Base-by-base conservation (phyloP, 2,888 invertebrate species). In the Leucozona laternaria region DNA sequence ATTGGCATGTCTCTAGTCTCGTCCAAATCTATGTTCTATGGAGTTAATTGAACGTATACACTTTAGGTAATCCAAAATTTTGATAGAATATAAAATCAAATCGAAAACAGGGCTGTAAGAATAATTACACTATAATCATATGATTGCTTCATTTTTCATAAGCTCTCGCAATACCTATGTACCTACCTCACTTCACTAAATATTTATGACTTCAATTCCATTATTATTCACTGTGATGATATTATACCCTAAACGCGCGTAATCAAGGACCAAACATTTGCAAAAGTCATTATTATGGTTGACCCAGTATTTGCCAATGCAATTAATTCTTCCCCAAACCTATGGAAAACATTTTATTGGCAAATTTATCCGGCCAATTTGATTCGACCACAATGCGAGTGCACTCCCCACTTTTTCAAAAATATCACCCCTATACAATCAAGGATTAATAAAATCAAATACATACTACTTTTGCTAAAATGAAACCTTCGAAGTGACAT, bases 361-460 rank as follows among this genome's bases (percentile, higher is more conserved):
- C 66, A 58, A 80, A 85, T 85, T 85, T 85, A 80, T 80, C 48
- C 60, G 68, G 80, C 72, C 76, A 77, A 80, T 85, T 85, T 77
- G 72, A 80, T 62, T 68, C 15, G 31, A 64, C 75, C 70, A 34
- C 70, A 43, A 25, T 43, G 11, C 11, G 6, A 60, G 31, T 1
- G 31, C 55, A 8, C 4, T 10, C 43, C 13, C 43, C 15, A n/a
- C 40, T 37, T 37, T 37, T 53, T 22, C n/a, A n/a, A 68, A 15
- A 15, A 34, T 25, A 31, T 64, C 40, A 64, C n/a, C 50, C 37
- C 83, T 48, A n/a, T n/a, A 58, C 75, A 75, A 73, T 79, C 64
- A 58, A 57, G 48, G 57, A 70, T 71, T 64, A 64, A 75, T 75
- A 70, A 70, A 79, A 75, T 79, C 80, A 76, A 84, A 76, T 60